These are phyloP conservation scores for Sebastes nivosus DNA, from an alignment of 2,797 vertebrate genomes.

Conservation along the genomic window DNA sequence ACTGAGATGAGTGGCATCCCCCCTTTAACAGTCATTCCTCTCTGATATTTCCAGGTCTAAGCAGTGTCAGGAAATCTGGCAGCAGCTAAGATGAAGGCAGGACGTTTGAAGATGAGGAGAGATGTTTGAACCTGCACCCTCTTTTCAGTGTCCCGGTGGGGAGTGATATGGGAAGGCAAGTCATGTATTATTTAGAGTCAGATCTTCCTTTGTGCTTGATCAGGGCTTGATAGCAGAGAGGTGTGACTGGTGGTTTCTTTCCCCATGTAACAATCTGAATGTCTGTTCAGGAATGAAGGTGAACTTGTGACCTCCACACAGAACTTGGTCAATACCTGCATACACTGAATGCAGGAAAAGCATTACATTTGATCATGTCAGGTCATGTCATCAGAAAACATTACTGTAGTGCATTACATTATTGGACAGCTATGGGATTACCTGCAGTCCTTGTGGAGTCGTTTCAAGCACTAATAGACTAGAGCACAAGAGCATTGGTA, in stretches of 20 bases:
- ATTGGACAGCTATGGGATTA: constrained; percentile 36
- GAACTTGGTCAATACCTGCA: constrained; percentile 21
- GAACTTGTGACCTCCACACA: constrained; percentile 49
- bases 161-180: constrained; percentile 65
- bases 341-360: constrained; percentile 7
- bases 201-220: constrained; percentile 77
- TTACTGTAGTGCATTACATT: constrained; percentile 15
- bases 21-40: constrained; percentile 25
- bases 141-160: constrained; percentile 63
- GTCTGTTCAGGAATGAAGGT: constrained; percentile 49
- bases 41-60: constrained; percentile 38
- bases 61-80: constrained; percentile 51
- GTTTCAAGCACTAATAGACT: constrained; percentile 54
- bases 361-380: not conserved
- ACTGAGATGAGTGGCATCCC: constrained; percentile 17
- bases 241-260: constrained; percentile 45
- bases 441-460: constrained; percentile 37
- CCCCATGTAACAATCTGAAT: constrained; percentile 10
- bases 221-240: constrained; percentile 74
- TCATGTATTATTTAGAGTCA: constrained; percentile 82
- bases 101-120: constrained; percentile 67
- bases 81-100: constrained; percentile 60
- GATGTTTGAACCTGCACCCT: constrained; percentile 70
- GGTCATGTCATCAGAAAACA: constrained; percentile 19
- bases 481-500: constrained; percentile 58